Conservation (phyloP, 2,797 vertebrate species). For the Centroberyx gerrardi region DNA sequence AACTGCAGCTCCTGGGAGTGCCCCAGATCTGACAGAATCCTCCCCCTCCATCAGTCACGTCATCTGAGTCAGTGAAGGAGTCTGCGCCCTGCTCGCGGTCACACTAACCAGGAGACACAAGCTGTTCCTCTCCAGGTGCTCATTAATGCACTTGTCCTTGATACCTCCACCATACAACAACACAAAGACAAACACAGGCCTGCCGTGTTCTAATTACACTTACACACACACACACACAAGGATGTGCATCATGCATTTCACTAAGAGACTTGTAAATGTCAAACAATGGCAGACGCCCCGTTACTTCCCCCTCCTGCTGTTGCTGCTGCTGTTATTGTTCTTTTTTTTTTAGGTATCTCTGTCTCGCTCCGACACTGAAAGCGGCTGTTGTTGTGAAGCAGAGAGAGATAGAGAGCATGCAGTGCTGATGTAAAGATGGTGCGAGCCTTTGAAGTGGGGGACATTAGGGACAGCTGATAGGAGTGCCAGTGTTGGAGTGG, state of each 20-base stretch:
- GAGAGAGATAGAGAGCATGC: slow-evolving; percentile 44
- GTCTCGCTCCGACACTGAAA: slow-evolving; percentile 34
- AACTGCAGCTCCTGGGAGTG: slow-evolving; percentile 95
- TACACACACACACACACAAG: slow-evolving; percentile 46
- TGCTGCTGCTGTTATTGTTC: slow-evolving; percentile 60
- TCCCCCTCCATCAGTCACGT: slow-evolving; percentile 87
- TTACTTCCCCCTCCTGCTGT: slow-evolving; percentile 58
- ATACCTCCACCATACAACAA: slow-evolving; percentile 82
- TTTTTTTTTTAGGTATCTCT: slow-evolving; percentile 37
- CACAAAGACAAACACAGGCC: slow-evolving; percentile 83
- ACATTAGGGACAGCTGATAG: slow-evolving; percentile 72
- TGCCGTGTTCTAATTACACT: slow-evolving; percentile 86
- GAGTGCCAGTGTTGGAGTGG: slow-evolving; percentile 51
- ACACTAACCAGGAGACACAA: slow-evolving; percentile 87
- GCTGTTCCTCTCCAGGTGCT: slow-evolving; percentile 91
- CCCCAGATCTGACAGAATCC: slow-evolving; percentile 94
- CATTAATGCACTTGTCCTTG: slow-evolving; percentile 89
- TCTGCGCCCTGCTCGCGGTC: slow-evolving; percentile 84
- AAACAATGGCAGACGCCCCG: slow-evolving; percentile 70
- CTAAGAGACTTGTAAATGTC: slow-evolving; percentile 83
- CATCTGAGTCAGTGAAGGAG: slow-evolving; percentile 84
- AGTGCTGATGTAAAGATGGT: slow-evolving; percentile 65
- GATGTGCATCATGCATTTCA: slow-evolving; percentile 72
- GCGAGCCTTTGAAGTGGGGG: slow-evolving; percentile 76
- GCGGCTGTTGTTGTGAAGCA: slow-evolving; percentile 44